phyloP scores from a whole-genome alignment of 35 echinoderm and acorn worm species.

The Lytechinus variegatus region DNA sequence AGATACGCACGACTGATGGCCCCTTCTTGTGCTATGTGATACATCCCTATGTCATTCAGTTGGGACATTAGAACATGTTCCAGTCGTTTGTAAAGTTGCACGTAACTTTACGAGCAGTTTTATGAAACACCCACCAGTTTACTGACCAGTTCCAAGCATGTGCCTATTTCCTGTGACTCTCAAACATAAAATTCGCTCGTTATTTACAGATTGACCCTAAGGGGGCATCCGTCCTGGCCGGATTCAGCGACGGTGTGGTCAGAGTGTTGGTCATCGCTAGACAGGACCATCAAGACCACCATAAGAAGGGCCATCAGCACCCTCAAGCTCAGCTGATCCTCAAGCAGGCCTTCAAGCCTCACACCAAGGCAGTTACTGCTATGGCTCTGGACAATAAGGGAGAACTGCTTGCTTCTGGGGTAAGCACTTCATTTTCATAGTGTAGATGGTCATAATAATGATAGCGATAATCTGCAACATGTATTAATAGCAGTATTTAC shows the following conservation, averaged over 20 bases:
- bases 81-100: no score
- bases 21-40: no score
- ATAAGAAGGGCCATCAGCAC: conserved; percentile 43
- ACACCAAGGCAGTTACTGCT: conserved; percentile 70
- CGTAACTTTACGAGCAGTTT: no score
- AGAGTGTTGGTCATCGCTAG: conserved; percentile 74
- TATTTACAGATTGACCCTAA: conserved; percentile 90
- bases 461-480: no score
- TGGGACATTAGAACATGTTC: no score
- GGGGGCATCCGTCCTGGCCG: conserved; percentile 65
- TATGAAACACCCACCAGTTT: no score
- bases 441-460: no score
- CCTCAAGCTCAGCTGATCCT: conserved; percentile 71
- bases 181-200: neutral
- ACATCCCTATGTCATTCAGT: no score
- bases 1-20: no score
- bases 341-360: conserved; percentile 99
- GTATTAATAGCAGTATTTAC: no score
- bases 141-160: neutral
- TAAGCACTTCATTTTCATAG: conserved; percentile 18
- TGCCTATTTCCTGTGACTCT: neutral
- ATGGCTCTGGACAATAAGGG: conserved; percentile 95
- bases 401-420: conserved; percentile 85
- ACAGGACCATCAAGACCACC: conserved; percentile 62
- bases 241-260: conserved; percentile 92